Evolutionary conservation across 30 jellyfish, hydroid and myxozoan species (phyloP).

Genomic region (Aurelia aurita complex sp. Pacific): DNA sequence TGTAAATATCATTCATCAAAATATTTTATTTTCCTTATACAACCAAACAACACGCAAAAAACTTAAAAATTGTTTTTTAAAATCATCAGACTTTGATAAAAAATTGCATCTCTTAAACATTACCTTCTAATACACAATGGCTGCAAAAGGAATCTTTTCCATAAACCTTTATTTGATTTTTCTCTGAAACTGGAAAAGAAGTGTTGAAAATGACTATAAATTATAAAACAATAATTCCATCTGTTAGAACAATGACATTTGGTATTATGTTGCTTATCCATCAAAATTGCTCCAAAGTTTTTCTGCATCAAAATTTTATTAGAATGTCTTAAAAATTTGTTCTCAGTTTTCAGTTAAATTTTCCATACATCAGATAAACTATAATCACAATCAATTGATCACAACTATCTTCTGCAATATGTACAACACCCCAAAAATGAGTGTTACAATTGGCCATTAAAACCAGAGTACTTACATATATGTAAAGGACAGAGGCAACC

Average conservation of each 20-base stretch:
- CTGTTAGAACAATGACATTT: background rate
- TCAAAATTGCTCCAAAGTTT: background rate
- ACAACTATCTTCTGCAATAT: no score
- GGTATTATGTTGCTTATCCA: background rate
- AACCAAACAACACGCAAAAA: no score
- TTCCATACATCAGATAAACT: no score
- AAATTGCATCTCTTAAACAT: background rate
- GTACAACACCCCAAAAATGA: no score
- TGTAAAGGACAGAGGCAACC: no score
- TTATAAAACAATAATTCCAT: background rate
- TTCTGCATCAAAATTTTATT: background rate
- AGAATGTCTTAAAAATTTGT: background rate
- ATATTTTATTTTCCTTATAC: no score
- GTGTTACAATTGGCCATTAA: no score
- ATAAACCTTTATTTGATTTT: conserved; percentile 73
- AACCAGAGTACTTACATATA: no score
- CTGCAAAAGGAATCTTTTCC: conserved; percentile 73
- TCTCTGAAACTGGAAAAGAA: conserved; percentile 72
- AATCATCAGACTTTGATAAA: background rate
- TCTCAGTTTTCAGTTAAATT: background rate
- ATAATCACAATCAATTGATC: no score
- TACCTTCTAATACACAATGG: conserved; percentile 73
- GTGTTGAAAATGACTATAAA: background rate
- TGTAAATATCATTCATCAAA: background rate
- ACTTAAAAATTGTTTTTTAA: no score